phyloP scores from a whole-genome alignment of 2,888 invertebrate species.

The Schizaphis graminum region DNA sequence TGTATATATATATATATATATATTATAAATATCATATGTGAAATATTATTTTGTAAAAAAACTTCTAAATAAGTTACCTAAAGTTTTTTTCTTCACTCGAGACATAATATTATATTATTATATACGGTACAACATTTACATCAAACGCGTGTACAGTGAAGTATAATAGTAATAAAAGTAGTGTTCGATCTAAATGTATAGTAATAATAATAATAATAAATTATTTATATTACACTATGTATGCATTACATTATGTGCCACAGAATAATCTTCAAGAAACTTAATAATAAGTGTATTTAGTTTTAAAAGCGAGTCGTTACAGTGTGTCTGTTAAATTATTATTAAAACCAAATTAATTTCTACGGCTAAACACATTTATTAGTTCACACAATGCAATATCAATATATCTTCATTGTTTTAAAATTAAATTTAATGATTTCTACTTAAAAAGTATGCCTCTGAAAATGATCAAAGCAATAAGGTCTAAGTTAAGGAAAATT shows the following conservation, averaged over 20 bases:
- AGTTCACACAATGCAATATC: too few relatives aligned
- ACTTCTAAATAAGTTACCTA: not conserved
- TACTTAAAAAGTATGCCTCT: not conserved
- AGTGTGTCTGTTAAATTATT: too few relatives aligned
- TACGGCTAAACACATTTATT: too few relatives aligned
- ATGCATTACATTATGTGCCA: not conserved
- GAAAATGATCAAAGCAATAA: not conserved
- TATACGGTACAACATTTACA: not conserved
- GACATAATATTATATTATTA: too few relatives aligned
- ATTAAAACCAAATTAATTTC: too few relatives aligned
- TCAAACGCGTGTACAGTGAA: not conserved
- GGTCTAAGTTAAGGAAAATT: too few relatives aligned
- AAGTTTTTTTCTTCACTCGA: not conserved
- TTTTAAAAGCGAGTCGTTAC: not conserved
- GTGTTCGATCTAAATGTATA: not conserved
- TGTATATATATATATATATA: too few relatives aligned
- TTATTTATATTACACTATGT: too few relatives aligned
- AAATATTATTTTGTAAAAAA: slow-evolving; percentile 11
- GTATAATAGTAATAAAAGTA: not conserved
- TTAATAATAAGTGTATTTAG: not conserved
- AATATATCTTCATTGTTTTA: not conserved
- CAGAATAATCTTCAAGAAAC: not conserved
- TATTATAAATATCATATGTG: not conserved
- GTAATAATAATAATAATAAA: not conserved
- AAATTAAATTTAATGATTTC: not conserved